phyloP scores from a whole-genome alignment of 2,888 invertebrate species.

The Campoplex nolae region DNA sequence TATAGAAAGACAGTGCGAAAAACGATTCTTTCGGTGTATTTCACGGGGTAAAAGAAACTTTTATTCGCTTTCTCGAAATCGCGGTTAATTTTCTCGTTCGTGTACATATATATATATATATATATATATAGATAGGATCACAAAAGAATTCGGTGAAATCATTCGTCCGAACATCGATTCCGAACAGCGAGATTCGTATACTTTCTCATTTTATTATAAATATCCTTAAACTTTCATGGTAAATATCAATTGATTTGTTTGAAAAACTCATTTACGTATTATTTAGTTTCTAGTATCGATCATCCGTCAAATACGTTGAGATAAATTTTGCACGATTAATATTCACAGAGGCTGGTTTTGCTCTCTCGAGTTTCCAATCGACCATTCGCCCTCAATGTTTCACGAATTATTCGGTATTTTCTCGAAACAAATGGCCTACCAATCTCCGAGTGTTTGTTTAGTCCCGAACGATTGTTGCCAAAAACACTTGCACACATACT shows the following conservation, averaged over 20 bases:
- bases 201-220: neutral
- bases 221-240: neutral
- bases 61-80: constrained; percentile 4
- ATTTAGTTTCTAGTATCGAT: neutral
- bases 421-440: constrained; percentile 26
- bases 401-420: neutral
- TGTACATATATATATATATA: neutral
- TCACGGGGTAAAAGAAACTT: constrained; percentile 14
- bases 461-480: constrained; percentile 53
- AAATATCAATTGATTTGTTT: neutral
- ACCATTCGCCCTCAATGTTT: constrained; percentile 1
- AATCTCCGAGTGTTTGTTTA: constrained; percentile 48
- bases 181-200: neutral
- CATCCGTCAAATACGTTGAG: constrained; percentile 15
- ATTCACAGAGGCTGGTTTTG: neutral
- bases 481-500: constrained; percentile 13
- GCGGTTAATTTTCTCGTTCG: constrained; percentile 20
- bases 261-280: neutral
- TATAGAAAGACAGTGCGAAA: constrained; percentile 53
- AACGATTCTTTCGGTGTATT: constrained; percentile 38
- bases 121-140: neutral
- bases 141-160: constrained; percentile 4
- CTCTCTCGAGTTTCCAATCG: constrained; percentile 9
- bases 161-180: neutral
- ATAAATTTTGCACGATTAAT: constrained; percentile 36